Evolutionary conservation across 2,888 invertebrate species (phyloP).

Genomic region (Drosophila dives): DNA sequence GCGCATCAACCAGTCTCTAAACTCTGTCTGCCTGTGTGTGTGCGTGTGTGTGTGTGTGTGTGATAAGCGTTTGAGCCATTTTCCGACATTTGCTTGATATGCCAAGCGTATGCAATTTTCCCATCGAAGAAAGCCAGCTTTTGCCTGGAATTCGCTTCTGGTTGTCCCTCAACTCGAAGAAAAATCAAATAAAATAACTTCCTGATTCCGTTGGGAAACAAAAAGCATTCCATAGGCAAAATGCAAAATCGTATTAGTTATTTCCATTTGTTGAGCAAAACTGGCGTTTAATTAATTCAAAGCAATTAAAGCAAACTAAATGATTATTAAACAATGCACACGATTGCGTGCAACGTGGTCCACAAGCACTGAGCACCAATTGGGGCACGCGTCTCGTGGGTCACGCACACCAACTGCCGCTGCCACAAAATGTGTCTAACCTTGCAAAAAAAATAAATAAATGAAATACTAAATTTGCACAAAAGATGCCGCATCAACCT

Average conservation of each 20-base stretch:
- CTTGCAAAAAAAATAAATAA: constrained; percentile 48
- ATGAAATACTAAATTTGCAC: constrained; percentile 27
- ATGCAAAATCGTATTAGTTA: constrained; percentile 5
- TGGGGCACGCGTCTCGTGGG: constrained; percentile 43
- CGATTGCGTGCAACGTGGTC: constrained; percentile 36
- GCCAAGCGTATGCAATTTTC: constrained; percentile 15
- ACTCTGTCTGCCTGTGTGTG: background rate
- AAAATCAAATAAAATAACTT: background rate
- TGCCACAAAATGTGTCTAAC: constrained; percentile 32
- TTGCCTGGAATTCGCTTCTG: constrained; percentile 37
- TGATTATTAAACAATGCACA: constrained; percentile 33
- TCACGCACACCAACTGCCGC: constrained; percentile 35
- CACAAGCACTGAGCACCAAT: constrained; percentile 16
- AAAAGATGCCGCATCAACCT: constrained; percentile 55
- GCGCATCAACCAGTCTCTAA: constrained; percentile 1
- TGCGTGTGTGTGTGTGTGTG: constrained; percentile 14
- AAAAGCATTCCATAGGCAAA: constrained; percentile 30
- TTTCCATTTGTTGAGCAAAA: constrained; percentile 13
- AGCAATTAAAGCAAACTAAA: constrained; percentile 47
- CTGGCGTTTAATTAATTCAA: constrained; percentile 31
- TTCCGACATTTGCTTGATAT: constrained; percentile 44
- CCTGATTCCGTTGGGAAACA: constrained; percentile 49
- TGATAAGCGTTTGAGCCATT: constrained; percentile 68
- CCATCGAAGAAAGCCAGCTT: constrained; percentile 6
- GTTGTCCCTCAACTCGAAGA: constrained; percentile 34